Evolutionary conservation across 2,888 invertebrate genomes (phyloP), one percentile per base, ranked within the genome.

Genomic region (Sminthurinus aureus): DNA sequence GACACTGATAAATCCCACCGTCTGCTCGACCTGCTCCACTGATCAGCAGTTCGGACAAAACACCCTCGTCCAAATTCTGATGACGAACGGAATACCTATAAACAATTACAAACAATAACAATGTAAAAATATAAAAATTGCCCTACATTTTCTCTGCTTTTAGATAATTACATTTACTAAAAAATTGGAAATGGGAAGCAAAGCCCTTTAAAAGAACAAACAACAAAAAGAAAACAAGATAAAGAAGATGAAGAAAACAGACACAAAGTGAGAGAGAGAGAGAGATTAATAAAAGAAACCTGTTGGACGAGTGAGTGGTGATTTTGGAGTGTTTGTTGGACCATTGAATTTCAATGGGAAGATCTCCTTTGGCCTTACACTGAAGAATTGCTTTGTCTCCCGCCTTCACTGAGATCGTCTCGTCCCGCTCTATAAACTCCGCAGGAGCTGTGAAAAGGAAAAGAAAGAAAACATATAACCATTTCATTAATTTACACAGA

Each of bases 301-400:
- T 86, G 85, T 83, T 86, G 79, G 86, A 85, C 64, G 86, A 85
- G 38, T 87, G 87, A 9, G 85, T 83, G 24, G 83, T 84, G 82
- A 87, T 85, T 85, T 87, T 87, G 52, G 86, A 75, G 77, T 87
- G 87, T 84, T 86, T 86, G 82, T 86, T 86, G 74, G 85, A 93
- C 96, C 96, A 96, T 90, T 93, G 94, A 87, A 96, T 95, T 90
- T 95, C 95, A 88, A 96, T 93, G 0, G 96, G 96, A 84, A 94
- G 94, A 90, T 96, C 96, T n/a, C 96, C 96, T 84, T 95, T 93
- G 0, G 96, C 96, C 69, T 95, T 94, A 90, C 96, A 96, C 89
- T 96, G 96, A 81, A 97, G 92, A 89, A 94, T 94, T 0, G 96
- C 96, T 84, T 95, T 94, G 88, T 95, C 95, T 0, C 95, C 95